Conservation (phyloP, 2,113 vertebrate genomes). For the Psophia crepitans region DNA sequence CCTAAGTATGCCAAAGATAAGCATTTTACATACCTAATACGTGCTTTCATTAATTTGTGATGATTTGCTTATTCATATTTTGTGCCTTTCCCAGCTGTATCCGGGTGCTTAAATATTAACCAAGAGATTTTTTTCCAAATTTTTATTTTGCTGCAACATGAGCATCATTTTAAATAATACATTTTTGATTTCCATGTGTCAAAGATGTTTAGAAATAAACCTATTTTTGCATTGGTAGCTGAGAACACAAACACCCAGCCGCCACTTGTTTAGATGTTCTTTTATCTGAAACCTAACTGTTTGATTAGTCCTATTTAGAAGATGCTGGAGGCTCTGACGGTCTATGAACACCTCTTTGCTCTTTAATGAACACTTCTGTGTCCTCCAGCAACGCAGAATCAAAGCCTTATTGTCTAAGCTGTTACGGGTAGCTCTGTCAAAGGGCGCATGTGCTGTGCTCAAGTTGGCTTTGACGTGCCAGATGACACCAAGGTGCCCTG, state of each 20-base stretch:
- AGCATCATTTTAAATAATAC: background rate
- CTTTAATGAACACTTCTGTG: slow-evolving; percentile 4
- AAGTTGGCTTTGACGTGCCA: background rate
- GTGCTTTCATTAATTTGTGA: background rate
- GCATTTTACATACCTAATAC: slow-evolving; percentile 2
- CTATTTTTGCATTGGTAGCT: background rate
- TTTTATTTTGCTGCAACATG: background rate
- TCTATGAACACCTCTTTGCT: slow-evolving; percentile 5
- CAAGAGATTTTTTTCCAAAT: background rate
- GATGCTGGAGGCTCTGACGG: background rate
- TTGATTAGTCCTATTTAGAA: slow-evolving; percentile 46
- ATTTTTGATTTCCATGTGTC: background rate
- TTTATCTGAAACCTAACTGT: slow-evolving; percentile 21
- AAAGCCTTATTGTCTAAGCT: background rate
- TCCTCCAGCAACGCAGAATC: slow-evolving; percentile 8
- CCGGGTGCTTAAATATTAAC: background rate
- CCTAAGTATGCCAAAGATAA: background rate
- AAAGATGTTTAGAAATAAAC: background rate
- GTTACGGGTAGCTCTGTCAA: background rate
- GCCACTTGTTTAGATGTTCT: background rate
- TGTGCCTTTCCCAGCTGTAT: background rate
- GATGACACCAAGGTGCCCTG: background rate
- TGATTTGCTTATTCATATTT: background rate
- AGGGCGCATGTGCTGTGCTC: background rate
- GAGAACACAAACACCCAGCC: background rate